Conservation (phyloP, 2,797 vertebrate species). For the Corythornis leucogaster region DNA sequence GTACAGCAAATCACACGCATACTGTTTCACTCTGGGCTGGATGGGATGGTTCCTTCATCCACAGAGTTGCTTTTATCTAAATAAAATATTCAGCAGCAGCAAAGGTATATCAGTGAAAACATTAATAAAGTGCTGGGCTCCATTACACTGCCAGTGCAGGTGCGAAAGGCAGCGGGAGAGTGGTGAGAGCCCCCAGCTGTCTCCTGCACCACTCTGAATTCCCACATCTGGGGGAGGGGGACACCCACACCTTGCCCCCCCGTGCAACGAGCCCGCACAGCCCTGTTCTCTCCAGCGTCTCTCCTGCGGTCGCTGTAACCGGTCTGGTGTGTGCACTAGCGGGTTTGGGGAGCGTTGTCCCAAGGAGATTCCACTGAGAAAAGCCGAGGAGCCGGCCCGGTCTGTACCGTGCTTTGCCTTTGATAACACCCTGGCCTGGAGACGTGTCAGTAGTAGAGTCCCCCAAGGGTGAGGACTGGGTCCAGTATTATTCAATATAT, state of each 20-base stretch:
- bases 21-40: background rate
- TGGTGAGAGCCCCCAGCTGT: background rate
- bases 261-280: background rate
- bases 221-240: background rate
- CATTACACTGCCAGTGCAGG: background rate
- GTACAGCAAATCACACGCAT: fast-evolving
- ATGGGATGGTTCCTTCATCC: background rate
- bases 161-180: background rate
- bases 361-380: conserved; percentile 8
- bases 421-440: conserved; percentile 64
- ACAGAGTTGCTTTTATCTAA: background rate
- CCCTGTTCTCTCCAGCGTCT: background rate
- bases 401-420: conserved; percentile 46
- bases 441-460: too few species aligned
- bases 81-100: background rate
- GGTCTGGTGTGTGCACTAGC: background rate
- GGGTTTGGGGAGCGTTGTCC: conserved; percentile 6
- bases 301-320: background rate
- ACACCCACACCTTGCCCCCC: background rate
- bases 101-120: background rate
- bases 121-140: background rate
- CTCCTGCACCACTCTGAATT: background rate
- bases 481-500: too few species aligned
- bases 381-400: conserved; percentile 46
- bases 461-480: too few species aligned